A percentile compares a stretch with the other conserved stretches of the same genome.
Conservation (phyloP, 2,888 invertebrate species). For the Archips crataeganus region DNA sequence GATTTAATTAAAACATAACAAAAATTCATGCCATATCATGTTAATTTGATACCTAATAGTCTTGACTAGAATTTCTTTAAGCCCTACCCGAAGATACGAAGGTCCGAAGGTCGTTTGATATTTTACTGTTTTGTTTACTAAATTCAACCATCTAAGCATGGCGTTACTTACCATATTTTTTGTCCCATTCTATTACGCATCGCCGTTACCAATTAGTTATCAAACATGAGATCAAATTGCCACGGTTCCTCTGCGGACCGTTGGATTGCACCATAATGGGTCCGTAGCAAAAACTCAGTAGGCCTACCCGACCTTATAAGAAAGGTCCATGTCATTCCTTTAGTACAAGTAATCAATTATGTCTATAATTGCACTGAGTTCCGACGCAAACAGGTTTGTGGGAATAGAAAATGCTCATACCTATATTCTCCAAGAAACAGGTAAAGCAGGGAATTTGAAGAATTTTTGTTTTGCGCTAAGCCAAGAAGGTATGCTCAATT, state of each 20-base stretch:
- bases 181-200: slow-evolving; percentile 61
- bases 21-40: too few relatives aligned
- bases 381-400: background rate
- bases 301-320: slow-evolving; percentile 3
- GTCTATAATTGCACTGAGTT: slow-evolving; percentile 1
- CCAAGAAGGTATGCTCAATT: background rate
- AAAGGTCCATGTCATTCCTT: slow-evolving; percentile 4
- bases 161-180: slow-evolving; percentile 61
- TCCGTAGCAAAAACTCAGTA: slow-evolving; percentile 25
- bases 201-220: slow-evolving; percentile 75
- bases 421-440: background rate
- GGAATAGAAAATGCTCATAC: background rate
- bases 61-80: background rate
- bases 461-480: background rate
- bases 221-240: slow-evolving; percentile 68
- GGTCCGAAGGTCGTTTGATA: background rate
- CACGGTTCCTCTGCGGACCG: slow-evolving; percentile 47
- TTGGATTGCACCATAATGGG: slow-evolving; percentile 68
- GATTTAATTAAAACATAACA: too few relatives aligned
- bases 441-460: background rate
- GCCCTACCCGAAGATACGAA: background rate
- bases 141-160: slow-evolving; percentile 42
- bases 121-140: background rate
- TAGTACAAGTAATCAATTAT: slow-evolving; percentile 9
- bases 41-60: too few relatives aligned